These are phyloP conservation scores for Acanthopagrus latus DNA, from an alignment of 2,797 vertebrate genomes.

Conservation along the genomic window DNA sequence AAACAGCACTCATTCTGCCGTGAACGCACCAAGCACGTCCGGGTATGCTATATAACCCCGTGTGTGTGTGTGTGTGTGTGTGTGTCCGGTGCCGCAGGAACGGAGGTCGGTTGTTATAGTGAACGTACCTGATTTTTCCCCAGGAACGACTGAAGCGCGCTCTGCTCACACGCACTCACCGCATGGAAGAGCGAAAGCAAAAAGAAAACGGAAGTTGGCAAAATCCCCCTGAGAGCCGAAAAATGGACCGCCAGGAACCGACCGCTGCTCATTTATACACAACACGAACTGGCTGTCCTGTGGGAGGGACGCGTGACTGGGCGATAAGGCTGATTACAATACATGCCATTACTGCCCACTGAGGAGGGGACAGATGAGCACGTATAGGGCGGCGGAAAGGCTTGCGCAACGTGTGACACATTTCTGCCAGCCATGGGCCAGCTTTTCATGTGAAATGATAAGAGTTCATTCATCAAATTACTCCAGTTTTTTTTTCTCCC, in stretches of 20 bases:
- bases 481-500: neutral
- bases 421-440: too few relatives aligned
- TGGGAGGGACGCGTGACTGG: constrained; percentile 69
- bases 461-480: too few relatives aligned
- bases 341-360: neutral
- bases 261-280: constrained; percentile 36
- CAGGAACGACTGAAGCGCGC: neutral
- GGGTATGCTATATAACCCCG: neutral
- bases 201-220: neutral
- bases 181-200: constrained; percentile 12
- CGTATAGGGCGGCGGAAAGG: neutral
- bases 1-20: neutral
- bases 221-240: fast-evolving
- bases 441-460: neutral
- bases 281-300: neutral
- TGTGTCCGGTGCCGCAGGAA: neutral
- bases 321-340: constrained; percentile 52
- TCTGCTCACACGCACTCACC: neutral
- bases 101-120: too few relatives aligned
- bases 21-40: neutral
- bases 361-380: neutral
- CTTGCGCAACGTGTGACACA: fast-evolving
- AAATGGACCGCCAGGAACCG: too few relatives aligned
- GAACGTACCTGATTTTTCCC: too few relatives aligned
- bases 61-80: neutral